Evolutionary conservation across 1,140 invertebrate genomes (phyloP), one percentile per base, ranked within the genome.

Genomic region (Saccostrea echinata): DNA sequence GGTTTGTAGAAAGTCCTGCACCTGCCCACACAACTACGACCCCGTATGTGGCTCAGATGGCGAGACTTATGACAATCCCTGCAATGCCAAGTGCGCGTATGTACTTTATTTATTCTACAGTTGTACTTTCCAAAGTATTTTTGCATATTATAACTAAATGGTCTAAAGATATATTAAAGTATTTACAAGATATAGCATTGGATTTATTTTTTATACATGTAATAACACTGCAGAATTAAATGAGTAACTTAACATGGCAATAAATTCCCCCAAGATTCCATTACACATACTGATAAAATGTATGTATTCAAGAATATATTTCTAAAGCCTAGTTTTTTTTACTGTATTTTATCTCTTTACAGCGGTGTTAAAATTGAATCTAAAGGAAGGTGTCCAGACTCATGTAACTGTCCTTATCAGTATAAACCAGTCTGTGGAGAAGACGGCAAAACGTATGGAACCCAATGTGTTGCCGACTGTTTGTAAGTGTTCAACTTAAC

Each of bases 31-130:
- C 30, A 12, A 30, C 8, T 76, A 76, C 27, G 27, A 27, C 27
- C 68, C 68, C 2, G 68, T 76, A 3, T 76, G 68, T 76, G 68
- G 68, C 0, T 27, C 68, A 8, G 68, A 76, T 30, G 68, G 68
- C 3, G 68, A 76, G 12, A 76, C 68, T 2, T 76, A 76, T 76
- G 68, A 76, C 68, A 76, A 76, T 27, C 24, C 27, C 30, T 76
- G 68, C 27, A 30, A 76, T 76, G 68, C 68, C 16, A 27, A 76
- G 27, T 76, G 68, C 68, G 68, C 68, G 68, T 76, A 76, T 16
- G 68, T 76, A 30, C 11, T n/a, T n/a, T 0, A 18, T n/a, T 27
- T 68, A n/a, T 27, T 68, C 27, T 68, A 6, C 6, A 55, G 18
- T 55, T 16, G 53, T 55, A 55, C 11, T 9, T 13, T 55, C 11